Conservation (phyloP, 2,888 invertebrate species). For the Hermaeophaga mercurialis region DNA sequence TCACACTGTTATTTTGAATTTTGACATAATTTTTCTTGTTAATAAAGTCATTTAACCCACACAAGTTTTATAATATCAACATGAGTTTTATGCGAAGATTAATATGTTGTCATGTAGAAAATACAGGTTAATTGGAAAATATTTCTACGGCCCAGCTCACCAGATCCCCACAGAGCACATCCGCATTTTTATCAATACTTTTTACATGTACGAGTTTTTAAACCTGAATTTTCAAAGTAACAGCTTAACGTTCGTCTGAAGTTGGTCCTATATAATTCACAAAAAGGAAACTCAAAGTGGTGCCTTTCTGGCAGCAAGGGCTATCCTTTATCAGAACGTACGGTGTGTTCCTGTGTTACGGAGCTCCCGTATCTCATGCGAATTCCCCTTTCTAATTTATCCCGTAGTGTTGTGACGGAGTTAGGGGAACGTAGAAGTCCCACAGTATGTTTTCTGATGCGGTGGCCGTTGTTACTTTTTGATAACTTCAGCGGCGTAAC, state of each 20-base stretch:
- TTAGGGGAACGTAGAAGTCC: slow-evolving; percentile 53
- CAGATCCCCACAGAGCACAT: too few relatives aligned
- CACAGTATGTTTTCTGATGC: slow-evolving; percentile 56
- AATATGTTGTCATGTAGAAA: too few relatives aligned
- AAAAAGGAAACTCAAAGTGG: slow-evolving; percentile 4
- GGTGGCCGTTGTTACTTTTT: slow-evolving; percentile 32
- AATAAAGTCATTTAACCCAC: too few relatives aligned
- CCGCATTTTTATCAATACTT: too few relatives aligned
- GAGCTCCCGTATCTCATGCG: slow-evolving; percentile 20
- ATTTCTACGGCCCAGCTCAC: too few relatives aligned
- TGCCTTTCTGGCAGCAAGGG: slow-evolving; percentile 17
- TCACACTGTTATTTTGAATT: too few relatives aligned
- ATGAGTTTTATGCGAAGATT: too few relatives aligned
- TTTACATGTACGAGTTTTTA: too few relatives aligned
- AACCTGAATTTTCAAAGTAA: too few relatives aligned
- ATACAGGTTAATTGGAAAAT: too few relatives aligned
- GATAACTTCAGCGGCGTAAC: slow-evolving; percentile 23
- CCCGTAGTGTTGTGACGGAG: slow-evolving; percentile 45
- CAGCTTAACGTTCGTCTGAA: neutral
- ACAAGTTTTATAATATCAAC: too few relatives aligned
- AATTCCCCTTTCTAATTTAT: slow-evolving; percentile 54
- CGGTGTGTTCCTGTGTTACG: slow-evolving; percentile 18
- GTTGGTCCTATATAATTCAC: slow-evolving; percentile 15
- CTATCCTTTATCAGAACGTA: slow-evolving; percentile 19
- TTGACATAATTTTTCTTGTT: too few relatives aligned